Evolutionary conservation across 2,888 invertebrate genomes (phyloP).

Genomic region (Drosophila nr. fundita): DNA sequence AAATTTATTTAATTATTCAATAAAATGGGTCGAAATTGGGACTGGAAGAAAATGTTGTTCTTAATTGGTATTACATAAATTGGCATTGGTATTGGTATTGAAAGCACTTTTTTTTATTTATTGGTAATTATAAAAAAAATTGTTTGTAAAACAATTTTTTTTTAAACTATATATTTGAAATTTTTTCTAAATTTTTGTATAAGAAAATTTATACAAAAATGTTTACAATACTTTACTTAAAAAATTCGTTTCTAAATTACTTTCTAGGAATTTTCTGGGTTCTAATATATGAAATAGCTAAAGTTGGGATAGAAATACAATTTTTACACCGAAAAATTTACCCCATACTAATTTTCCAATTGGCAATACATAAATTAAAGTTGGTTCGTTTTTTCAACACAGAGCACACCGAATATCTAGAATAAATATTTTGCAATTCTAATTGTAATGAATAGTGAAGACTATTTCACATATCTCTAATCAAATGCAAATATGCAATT

Average conservation of each 20-base stretch:
- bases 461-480: conserved; percentile 40
- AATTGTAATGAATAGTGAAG: conserved; percentile 43
- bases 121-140: background rate
- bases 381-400: conserved; percentile 1
- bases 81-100: conserved; percentile 3
- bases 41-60: background rate
- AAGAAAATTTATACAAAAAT: background rate
- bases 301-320: conserved; percentile 4
- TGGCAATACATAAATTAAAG: conserved; percentile 7
- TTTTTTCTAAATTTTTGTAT: background rate
- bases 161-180: background rate
- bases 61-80: background rate
- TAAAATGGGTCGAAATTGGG: background rate
- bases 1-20: background rate
- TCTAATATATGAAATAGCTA: background rate
- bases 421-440: conserved; percentile 20
- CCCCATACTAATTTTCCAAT: background rate
- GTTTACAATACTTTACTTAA: background rate
- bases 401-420: conserved; percentile 27
- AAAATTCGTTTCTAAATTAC: background rate
- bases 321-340: background rate
- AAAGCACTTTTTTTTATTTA: background rate
- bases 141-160: background rate
- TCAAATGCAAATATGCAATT: conserved; percentile 25
- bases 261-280: background rate